Base-by-base conservation (phyloP, 2,797 vertebrate species). In the Onychomys torridus region DNA sequence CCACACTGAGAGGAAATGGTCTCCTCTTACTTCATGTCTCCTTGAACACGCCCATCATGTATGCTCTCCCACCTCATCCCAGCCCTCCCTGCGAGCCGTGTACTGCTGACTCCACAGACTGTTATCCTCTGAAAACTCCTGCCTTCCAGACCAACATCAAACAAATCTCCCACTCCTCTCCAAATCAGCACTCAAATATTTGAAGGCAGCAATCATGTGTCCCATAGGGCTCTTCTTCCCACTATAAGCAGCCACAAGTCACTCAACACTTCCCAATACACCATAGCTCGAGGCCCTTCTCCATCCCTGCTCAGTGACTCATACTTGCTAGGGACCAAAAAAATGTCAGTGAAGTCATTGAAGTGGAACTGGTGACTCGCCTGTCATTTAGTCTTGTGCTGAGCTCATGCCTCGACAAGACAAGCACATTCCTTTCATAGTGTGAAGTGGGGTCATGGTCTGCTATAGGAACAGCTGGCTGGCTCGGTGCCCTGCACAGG, bases 281-380 rank as follows among this genome's bases (percentile, higher is more conserved):
- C 73, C 77, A 37, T 0, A 73, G 85, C 67, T 91, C 10, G 17
- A 85, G 77, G 59, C 23, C n/a, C n/a, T 37, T 92, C 46, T 57
- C 65, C 52, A n/a, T 46, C 46, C 46, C 83, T 89, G 79, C n/a
- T 91, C 46, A 76, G 73, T 92, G 90, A 96, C 40, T 97, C 86
- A 93, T 55, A 73, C 13, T 29, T 23, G 34, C 49, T 75, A 21
- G 34, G 73, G 37, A 91, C 49, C 27, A 71, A 85, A 81, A 69
- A 88, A 84, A 91, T 49, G 55, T 37, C 27, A 43, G 91, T 23
- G 8, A 79, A 61, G 40, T 65, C 77, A 89, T 78, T 9, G 10
- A 23, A 85, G 63, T 76, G 63, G 79, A 96, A 89, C 90, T 76
- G 43, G 37, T 85, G n/a, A 82, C 90, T 94, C 5, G 55, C 73